phyloP scores from a whole-genome alignment of 2,113 vertebrate species.

The Xerus inauris region DNA sequence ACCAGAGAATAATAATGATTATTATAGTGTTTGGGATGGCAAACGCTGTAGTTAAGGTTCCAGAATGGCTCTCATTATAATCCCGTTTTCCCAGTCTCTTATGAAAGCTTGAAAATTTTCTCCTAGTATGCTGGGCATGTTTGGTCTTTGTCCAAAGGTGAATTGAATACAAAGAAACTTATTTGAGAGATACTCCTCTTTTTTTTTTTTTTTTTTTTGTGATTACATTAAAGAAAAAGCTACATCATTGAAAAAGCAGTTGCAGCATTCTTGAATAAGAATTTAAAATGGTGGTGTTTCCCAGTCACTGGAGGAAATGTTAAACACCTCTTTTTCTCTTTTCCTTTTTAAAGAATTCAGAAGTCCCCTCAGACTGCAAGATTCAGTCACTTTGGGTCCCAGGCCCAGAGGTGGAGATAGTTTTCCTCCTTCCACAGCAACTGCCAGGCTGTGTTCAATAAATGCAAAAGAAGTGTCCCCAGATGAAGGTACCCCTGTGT shows the following conservation, averaged over 20 bases:
- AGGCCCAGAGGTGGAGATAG: slow-evolving; percentile 22
- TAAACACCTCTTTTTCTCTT: not conserved
- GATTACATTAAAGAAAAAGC: slow-evolving; percentile 34
- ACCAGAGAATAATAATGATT: slow-evolving; percentile 80
- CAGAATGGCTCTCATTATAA: slow-evolving; percentile 81
- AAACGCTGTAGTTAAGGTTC: slow-evolving; percentile 76
- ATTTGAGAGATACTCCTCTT: slow-evolving; percentile 12
- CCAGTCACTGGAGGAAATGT: not conserved
- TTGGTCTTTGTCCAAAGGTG: slow-evolving; percentile 74
- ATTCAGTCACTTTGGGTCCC: slow-evolving; percentile 51
- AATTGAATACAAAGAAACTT: slow-evolving; percentile 73
- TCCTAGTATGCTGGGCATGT: slow-evolving; percentile 56
- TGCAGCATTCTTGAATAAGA: not conserved
- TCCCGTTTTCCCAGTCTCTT: slow-evolving; percentile 65
- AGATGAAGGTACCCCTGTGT: not conserved
- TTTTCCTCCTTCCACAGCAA: not conserved
- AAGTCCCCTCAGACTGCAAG: not conserved
- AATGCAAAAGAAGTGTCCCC: not conserved
- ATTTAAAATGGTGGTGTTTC: slow-evolving; percentile 41
- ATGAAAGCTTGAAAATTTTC: slow-evolving; percentile 76
- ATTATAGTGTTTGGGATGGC: slow-evolving; percentile 82
- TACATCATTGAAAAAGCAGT: not conserved
- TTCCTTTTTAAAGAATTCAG: slow-evolving; percentile 23
- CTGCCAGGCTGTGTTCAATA: not conserved
- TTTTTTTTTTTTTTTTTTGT: not conserved